Percentiles rank a stretch among this genome's conserved stretches.
Evolutionary conservation across 2,113 vertebrate species (phyloP).

Genomic region (Colinus virginianus): DNA sequence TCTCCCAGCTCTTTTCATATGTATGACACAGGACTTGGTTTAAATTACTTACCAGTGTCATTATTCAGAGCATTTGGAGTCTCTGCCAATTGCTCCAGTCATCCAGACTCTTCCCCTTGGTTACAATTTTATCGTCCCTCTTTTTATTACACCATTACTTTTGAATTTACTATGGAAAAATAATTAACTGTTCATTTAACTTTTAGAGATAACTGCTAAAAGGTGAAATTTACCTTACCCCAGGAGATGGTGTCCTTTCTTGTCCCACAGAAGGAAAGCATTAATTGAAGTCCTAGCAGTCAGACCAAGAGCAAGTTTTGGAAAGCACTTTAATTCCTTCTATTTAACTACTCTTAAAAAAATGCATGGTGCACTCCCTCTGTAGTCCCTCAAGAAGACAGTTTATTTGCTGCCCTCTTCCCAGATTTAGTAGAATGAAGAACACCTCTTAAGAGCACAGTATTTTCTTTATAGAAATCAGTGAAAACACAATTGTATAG

Average conservation of each 20-base stretch:
- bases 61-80: background rate
- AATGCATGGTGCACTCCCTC: fast-evolving
- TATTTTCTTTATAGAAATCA: fast-evolving
- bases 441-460: background rate
- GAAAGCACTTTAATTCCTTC: background rate
- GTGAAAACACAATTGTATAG: background rate
- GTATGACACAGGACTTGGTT: background rate
- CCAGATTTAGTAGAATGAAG: fast-evolving
- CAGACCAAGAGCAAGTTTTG: background rate
- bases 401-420: background rate
- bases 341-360: background rate
- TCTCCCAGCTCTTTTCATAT: background rate
- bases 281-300: background rate
- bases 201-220: background rate
- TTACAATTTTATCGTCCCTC: background rate
- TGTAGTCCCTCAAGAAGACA: background rate
- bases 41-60: background rate
- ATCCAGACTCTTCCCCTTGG: background rate
- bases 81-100: background rate
- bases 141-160: background rate
- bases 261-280: background rate
- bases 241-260: background rate
- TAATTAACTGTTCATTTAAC: background rate
- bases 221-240: background rate
- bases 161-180: background rate